Base-by-base conservation (phyloP, 1,140 invertebrate species). In the Brevipalpus yothersi region DNA sequence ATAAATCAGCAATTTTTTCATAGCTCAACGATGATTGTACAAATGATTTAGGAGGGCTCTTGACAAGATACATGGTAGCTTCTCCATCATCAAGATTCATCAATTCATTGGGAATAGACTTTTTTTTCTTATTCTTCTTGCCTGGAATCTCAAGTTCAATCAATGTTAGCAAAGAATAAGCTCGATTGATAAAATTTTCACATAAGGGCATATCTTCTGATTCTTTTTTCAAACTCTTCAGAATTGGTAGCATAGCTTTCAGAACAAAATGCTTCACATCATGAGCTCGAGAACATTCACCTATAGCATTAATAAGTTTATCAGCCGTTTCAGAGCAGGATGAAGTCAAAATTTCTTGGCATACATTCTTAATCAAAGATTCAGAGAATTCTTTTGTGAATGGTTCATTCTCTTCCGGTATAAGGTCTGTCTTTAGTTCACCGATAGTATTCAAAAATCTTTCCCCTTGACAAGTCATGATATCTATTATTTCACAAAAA, bases 1-100 rank as follows among this genome's bases (percentile, higher is more conserved):
- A 72, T 13, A 69, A 58, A 45, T 68, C 53, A 1, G 65, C 63
- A 56, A 65, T 57, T 23, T 62, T 59, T 17, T 66, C 65, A 61
- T 63, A 58, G 60, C 61, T 56, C 54, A 61, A 56, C 17, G 43
- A 41, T 62, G 63, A 63, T 23, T 58, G 41, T 13, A 41, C 40
- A 10, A 43, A 15, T n/a, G n/a, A 17, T 19, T 17, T 21, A 43
- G n/a, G 7, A 21, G 41, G 40, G 9, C 11, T 13, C 19, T 40
- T n/a, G 41, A 42, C 39, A 1, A 10, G 15, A 15, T 51, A 41
- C 21, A 58, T 51, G 21, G 11, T 19, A 58, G 15, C 19, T 4
- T 45, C n/a, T 41, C 13, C 21, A 7, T n/a, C 10, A 2, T 21
- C 17, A 19, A 15, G 19, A 45, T 47, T 31, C 8, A 31, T 45